These are phyloP conservation scores for Coccyzus lansbergi DNA, from an alignment of 2,797 vertebrate genomes.

Conservation along the genomic window DNA sequence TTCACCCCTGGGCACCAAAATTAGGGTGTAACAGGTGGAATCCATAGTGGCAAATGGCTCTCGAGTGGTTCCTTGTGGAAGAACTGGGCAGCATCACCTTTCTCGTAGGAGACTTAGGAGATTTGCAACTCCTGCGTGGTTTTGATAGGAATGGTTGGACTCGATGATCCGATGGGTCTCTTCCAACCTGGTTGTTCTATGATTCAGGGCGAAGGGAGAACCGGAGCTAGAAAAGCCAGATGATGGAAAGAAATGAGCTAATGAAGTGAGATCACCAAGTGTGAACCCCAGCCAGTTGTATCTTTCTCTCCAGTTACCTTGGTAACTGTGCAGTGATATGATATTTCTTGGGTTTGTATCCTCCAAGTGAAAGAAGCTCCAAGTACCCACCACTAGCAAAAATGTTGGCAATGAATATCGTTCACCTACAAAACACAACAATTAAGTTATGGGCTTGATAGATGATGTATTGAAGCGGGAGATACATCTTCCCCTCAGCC, in stretches of 20 bases:
- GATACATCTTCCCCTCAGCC: neutral
- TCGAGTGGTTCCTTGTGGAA: fast-evolving
- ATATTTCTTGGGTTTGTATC: slow-evolving; percentile 51
- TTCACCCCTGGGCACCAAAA: neutral
- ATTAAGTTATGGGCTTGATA: neutral
- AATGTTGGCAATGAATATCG: slow-evolving; percentile 34
- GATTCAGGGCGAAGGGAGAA: slow-evolving; percentile 10
- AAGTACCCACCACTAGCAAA: slow-evolving; percentile 52
- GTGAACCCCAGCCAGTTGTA: slow-evolving; percentile 46
- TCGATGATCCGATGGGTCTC: too few relatives aligned
- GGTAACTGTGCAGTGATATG: slow-evolving; percentile 66
- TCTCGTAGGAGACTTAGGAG: neutral
- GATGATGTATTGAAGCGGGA: neutral
- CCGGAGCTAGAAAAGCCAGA: slow-evolving; percentile 11
- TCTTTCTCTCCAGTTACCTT: slow-evolving; percentile 70
- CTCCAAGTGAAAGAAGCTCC: slow-evolving; percentile 50
- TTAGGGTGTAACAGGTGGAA: neutral
- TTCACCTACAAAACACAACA: slow-evolving; percentile 33
- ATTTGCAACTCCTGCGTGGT: neutral
- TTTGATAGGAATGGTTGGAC: too few relatives aligned
- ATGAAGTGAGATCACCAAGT: slow-evolving; percentile 69
- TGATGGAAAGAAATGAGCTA: slow-evolving; percentile 59
- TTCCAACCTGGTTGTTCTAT: too few relatives aligned
- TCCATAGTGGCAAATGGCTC: neutral
- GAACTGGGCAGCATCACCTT: neutral